Percentiles rank a stretch among this genome's conserved stretches.
phyloP scores from a whole-genome alignment of 2,113 vertebrate species.

The Heliornis fulica region DNA sequence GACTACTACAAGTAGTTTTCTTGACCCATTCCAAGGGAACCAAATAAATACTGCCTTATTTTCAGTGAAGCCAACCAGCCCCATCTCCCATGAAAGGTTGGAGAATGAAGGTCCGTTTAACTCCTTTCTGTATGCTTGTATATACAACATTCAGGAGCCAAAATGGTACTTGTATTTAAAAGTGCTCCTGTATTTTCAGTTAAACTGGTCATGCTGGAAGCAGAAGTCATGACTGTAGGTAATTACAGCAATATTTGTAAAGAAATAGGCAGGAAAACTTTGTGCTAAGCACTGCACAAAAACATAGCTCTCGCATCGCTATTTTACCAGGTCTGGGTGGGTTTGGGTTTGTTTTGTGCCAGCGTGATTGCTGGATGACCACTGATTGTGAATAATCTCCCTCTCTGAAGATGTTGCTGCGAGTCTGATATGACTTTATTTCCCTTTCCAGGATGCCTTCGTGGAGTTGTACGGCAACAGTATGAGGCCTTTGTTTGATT shows the following conservation, averaged over 20 bases:
- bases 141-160: neutral
- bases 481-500: slow-evolving; percentile 85
- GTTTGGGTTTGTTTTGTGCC: neutral
- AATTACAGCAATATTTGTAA: neutral
- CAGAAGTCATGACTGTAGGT: neutral
- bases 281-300: neutral
- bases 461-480: slow-evolving; percentile 92
- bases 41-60: neutral
- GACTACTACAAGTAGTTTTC: neutral
- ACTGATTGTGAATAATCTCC: neutral
- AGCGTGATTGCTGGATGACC: accelerated
- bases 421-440: slow-evolving; percentile 13
- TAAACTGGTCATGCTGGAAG: neutral
- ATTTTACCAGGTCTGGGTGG: neutral
- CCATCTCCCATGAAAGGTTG: neutral
- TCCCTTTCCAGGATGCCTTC: slow-evolving; percentile 86
- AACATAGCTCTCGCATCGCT: neutral
- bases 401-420: neutral
- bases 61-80: neutral
- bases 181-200: neutral
- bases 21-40: neutral
- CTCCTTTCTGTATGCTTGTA: neutral
- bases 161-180: neutral
- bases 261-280: neutral
- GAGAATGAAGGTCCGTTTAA: neutral